Percentiles rank a stretch among this genome's conserved stretches.
Conservation (phyloP, 2,888 invertebrate species). For the Hofmannophila pseudospretella region DNA sequence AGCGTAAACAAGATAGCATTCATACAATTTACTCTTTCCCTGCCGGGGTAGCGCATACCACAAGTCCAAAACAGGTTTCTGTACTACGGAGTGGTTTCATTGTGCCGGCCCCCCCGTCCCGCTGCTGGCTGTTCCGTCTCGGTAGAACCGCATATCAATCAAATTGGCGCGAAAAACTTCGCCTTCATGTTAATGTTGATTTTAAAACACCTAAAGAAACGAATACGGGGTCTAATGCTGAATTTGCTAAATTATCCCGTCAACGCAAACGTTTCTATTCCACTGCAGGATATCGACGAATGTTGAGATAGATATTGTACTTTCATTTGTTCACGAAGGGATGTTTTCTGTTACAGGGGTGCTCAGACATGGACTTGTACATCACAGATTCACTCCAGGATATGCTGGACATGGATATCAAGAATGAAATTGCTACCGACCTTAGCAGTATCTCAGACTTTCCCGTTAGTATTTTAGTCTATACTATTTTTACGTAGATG, state of each 20-base stretch:
- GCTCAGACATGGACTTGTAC: constrained; percentile 79
- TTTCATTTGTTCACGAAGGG: too few relatives aligned
- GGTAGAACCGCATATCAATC: constrained; percentile 10
- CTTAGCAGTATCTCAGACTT: constrained; percentile 85
- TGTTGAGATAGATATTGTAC: too few relatives aligned
- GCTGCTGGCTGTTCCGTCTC: constrained; percentile 11
- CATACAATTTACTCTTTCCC: constrained; percentile 26
- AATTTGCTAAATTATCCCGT: too few relatives aligned
- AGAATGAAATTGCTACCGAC: constrained; percentile 89
- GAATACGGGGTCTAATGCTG: too few relatives aligned
- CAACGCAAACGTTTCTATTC: too few relatives aligned
- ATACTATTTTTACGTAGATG: too few relatives aligned
- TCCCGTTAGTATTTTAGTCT: constrained; percentile 50
- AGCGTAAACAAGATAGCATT: constrained; percentile 31
- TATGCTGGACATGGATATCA: constrained; percentile 93
- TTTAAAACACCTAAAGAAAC: too few relatives aligned
- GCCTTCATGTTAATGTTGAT: too few relatives aligned
- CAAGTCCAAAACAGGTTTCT: constrained; percentile 66
- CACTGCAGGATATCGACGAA: too few relatives aligned
- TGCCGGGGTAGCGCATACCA: constrained; percentile 56
- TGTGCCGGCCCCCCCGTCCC: constrained; percentile 41
- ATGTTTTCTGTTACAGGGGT: constrained; percentile 68
- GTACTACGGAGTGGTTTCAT: constrained; percentile 68
- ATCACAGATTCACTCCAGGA: constrained; percentile 89
- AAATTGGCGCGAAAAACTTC: constrained; percentile 59